These are phyloP conservation scores for Bugula neritina DNA, from an alignment of 2,888 invertebrate genomes.

Conservation along the genomic window DNA sequence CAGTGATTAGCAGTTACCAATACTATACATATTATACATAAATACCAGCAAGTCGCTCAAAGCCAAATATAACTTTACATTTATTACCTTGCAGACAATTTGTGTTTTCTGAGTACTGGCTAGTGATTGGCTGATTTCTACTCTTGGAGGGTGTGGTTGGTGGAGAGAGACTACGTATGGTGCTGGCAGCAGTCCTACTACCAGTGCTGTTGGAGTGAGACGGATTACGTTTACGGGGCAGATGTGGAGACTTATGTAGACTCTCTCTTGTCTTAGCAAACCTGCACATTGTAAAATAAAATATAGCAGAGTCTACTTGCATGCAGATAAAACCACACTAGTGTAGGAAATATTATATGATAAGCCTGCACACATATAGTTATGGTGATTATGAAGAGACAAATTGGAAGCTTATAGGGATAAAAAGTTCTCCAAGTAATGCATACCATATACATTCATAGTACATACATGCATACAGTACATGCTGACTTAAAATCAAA, in stretches of 20 bases:
- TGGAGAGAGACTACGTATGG: constrained; percentile 14
- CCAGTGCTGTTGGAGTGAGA: constrained; percentile 14
- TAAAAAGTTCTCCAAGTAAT: no score
- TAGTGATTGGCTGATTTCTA: background rate
- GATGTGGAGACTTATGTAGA: constrained; percentile 11
- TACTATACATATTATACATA: no score
- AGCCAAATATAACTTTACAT: no score
- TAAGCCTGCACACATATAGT: no score
- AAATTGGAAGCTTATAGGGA: no score
- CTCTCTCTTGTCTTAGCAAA: background rate
- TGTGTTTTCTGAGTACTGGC: no score
- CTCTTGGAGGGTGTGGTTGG: background rate
- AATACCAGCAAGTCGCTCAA: no score
- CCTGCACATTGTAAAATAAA: background rate
- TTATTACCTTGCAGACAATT: no score
- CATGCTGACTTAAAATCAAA: no score
- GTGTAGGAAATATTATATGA: background rate
- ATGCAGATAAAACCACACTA: background rate
- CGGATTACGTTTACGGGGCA: background rate
- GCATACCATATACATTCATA: no score
- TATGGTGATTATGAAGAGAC: no score
- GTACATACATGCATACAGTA: background rate
- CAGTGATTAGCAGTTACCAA: no score
- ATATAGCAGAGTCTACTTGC: background rate
- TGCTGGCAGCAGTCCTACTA: constrained; percentile 13